Percentiles rank a stretch among this genome's conserved stretches.
phyloP scores from a whole-genome alignment of 2,797 vertebrate genomes.

The Protosalanx chinensis region DNA sequence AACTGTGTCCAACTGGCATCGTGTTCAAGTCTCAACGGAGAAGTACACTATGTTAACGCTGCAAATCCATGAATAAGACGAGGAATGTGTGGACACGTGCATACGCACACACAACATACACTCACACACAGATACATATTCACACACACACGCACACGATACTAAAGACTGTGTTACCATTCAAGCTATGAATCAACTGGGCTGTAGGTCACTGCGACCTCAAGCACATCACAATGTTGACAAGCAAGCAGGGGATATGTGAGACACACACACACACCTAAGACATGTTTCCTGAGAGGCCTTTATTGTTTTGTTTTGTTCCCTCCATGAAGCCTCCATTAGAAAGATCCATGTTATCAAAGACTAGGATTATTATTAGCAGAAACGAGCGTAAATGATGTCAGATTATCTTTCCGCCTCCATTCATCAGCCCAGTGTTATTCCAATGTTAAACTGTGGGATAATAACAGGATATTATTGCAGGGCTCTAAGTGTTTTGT shows the following conservation, averaged over 20 bases:
- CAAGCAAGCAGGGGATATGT: neutral
- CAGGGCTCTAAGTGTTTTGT: slow-evolving; percentile 19
- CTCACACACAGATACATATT: neutral
- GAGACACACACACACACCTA: slow-evolving; percentile 3
- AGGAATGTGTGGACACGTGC: slow-evolving; percentile 52
- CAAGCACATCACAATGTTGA: slow-evolving; percentile 27
- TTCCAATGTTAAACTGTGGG: slow-evolving; percentile 39
- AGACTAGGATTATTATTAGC: slow-evolving; percentile 20
- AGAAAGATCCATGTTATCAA: slow-evolving; percentile 15
- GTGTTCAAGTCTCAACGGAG: neutral
- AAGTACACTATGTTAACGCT: slow-evolving; percentile 57
- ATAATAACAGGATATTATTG: slow-evolving; percentile 42
- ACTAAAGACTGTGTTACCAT: slow-evolving; percentile 12
- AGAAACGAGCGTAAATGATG: slow-evolving; percentile 38
- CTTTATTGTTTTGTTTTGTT: slow-evolving; percentile 41
- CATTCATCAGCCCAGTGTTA: slow-evolving; percentile 51
- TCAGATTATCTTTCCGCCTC: slow-evolving; percentile 23
- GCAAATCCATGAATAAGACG: slow-evolving; percentile 65
- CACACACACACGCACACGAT: slow-evolving; percentile 9
- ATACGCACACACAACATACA: neutral
- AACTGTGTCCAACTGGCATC: neutral
- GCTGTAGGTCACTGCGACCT: slow-evolving; percentile 21
- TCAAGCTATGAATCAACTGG: slow-evolving; percentile 33
- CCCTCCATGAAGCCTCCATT: slow-evolving; percentile 18
- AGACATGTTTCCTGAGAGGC: slow-evolving; percentile 7